These are phyloP conservation scores for Eulacestoma nigropectus DNA, from an alignment of 2,113 vertebrate species.

Conservation along the genomic window DNA sequence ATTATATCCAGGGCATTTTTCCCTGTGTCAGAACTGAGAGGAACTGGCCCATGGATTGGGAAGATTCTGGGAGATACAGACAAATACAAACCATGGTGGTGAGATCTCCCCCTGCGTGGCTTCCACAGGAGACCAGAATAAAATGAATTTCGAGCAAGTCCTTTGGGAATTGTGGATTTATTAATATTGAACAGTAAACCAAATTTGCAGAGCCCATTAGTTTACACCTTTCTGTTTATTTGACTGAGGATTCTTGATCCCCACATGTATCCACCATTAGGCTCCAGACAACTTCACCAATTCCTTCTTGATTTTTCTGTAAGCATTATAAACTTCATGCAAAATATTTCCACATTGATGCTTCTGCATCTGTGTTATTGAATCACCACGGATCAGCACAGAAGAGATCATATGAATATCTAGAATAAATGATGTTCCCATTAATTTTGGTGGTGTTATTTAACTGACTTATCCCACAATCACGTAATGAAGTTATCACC, in stretches of 20 bases:
- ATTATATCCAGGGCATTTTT: background rate
- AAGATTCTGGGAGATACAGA: background rate
- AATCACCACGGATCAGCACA: background rate
- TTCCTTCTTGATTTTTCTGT: background rate
- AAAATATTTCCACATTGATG: background rate
- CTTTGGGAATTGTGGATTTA: background rate
- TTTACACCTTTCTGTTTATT: background rate
- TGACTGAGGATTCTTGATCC: background rate
- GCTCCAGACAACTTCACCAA: background rate
- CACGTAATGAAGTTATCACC: background rate
- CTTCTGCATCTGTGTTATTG: background rate
- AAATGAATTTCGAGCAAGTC: background rate
- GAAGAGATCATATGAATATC: background rate
- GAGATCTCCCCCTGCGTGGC: background rate
- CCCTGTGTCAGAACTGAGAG: background rate
- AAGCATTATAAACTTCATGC: background rate
- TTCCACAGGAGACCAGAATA: background rate
- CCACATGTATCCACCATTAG: background rate
- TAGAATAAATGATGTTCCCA: background rate
- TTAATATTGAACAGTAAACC: background rate
- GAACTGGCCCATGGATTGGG: background rate
- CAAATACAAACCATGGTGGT: background rate
- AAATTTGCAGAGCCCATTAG: background rate
- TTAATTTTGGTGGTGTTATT: background rate
- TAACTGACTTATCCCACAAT: background rate